Evolutionary conservation across 2,797 vertebrate genomes (phyloP), one percentile per base, ranked within the genome.

Genomic region (Mallotus villosus): DNA sequence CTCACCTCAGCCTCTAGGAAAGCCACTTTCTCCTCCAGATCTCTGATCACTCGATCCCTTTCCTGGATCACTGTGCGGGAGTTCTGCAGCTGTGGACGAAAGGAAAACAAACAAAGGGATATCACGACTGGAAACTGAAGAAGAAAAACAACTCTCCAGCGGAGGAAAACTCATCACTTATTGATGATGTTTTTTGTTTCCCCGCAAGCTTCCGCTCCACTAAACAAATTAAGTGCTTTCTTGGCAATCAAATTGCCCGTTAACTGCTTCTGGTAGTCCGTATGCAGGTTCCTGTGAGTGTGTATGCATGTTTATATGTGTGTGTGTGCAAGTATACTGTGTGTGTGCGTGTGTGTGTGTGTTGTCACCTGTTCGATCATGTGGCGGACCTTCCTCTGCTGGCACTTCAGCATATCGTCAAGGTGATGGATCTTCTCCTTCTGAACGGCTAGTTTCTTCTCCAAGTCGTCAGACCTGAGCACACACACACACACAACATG

Each of bases 391-490:
- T 98, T 99, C 75, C 97, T 94, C 83, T 99, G 97, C 79, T 98
- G 97, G 82, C 96, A 94, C 82, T 95, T 98, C 1, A 97, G 84
- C 97, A 99, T 99, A 86, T 99, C 96, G 0, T 98, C 95, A 25
- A 99, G 86, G 51, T 97, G 96, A 67, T 96, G 94, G 59, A 96
- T 96, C 87, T 97, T 98, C 85, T 97, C 93, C 77, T 93, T 94
- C 71, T 96, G 83, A 14, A 64, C n/a, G 1, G 94, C 92, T 68
- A 96, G 90, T 72, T 96, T 94, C 79, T 94, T 93, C 76, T 97
- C 93, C 78, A 99, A 91, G 74, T 92, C 82, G 16, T 84, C 85
- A 3, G 91, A 90, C 82, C 97, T 99, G 81, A 3, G 58, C 63
- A 66, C 25, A 64, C n/a, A 72, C 17, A 72, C 17, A 0, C 65